Evolutionary conservation across 2,797 vertebrate genomes (phyloP).

Genomic region (Morelia viridis): DNA sequence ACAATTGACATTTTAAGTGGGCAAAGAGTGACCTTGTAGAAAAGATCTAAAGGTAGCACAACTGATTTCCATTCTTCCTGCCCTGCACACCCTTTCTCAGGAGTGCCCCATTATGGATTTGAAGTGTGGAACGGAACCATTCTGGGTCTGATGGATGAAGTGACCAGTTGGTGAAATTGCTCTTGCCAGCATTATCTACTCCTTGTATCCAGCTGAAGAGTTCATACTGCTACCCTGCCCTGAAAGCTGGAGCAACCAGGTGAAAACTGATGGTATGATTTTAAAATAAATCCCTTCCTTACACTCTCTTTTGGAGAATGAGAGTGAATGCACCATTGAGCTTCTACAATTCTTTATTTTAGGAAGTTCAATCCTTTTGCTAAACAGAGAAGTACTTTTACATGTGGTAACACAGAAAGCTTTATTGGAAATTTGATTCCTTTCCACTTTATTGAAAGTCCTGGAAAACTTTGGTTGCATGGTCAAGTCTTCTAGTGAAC

Average conservation of each 20-base stretch:
- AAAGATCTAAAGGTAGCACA: not conserved
- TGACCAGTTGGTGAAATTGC: slow-evolving; percentile 68
- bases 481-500: not conserved
- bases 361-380: accelerated
- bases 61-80: not conserved
- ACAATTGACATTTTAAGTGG: not conserved
- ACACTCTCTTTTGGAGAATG: not conserved
- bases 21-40: not conserved
- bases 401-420: not conserved
- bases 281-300: not conserved
- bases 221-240: slow-evolving; percentile 73
- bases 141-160: slow-evolving; percentile 78
- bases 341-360: not conserved
- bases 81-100: slow-evolving; percentile 41
- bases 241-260: slow-evolving; percentile 77
- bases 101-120: slow-evolving; percentile 61
- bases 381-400: not conserved
- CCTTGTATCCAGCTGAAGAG: slow-evolving; percentile 77
- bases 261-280: slow-evolving; percentile 82
- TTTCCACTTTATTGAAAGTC: not conserved
- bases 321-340: not conserved
- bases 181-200: slow-evolving; percentile 74
- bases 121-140: slow-evolving; percentile 71
- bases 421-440: not conserved
- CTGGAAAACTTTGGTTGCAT: not conserved